Conservation (phyloP, 2,888 invertebrate species). For the Lucinisca nassula region DNA sequence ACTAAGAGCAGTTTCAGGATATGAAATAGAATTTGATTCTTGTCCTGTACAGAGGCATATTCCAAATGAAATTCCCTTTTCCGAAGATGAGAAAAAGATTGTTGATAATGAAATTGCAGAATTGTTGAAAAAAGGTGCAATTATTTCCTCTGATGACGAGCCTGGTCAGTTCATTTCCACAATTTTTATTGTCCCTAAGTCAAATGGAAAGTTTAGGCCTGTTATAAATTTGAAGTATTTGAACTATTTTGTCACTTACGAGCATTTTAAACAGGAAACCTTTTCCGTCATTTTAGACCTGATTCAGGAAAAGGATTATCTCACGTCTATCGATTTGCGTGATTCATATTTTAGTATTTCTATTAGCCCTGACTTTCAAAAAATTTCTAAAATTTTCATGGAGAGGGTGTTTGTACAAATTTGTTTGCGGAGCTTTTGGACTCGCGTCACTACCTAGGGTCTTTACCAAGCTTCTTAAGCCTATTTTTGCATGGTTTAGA, state of each 20-base stretch:
- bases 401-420: constrained; percentile 29
- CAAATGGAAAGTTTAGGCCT: constrained; percentile 37
- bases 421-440: constrained; percentile 48
- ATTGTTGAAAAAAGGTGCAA: background rate
- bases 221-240: constrained; percentile 38
- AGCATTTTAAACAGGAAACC: constrained; percentile 42
- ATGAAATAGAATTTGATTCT: background rate
- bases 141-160: background rate
- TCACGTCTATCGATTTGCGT: constrained; percentile 38
- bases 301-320: constrained; percentile 37
- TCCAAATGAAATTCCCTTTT: constrained; percentile 5
- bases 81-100: background rate
- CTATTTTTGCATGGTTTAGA: constrained; percentile 45
- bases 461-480: constrained; percentile 60
- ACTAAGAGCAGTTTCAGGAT: background rate
- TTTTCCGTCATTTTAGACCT: constrained; percentile 6
- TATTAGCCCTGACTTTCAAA: constrained; percentile 25
- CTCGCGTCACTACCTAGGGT: constrained; percentile 42
- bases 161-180: constrained; percentile 30
- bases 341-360: constrained; percentile 6
- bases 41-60: background rate
- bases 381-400: constrained; percentile 35
- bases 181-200: constrained; percentile 36
- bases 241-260: constrained; percentile 37
- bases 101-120: background rate